Percentiles rank a stretch among this genome's conserved stretches.
phyloP scores from a whole-genome alignment of 2,888 invertebrate species.

The Pachymerium ferrugineum region DNA sequence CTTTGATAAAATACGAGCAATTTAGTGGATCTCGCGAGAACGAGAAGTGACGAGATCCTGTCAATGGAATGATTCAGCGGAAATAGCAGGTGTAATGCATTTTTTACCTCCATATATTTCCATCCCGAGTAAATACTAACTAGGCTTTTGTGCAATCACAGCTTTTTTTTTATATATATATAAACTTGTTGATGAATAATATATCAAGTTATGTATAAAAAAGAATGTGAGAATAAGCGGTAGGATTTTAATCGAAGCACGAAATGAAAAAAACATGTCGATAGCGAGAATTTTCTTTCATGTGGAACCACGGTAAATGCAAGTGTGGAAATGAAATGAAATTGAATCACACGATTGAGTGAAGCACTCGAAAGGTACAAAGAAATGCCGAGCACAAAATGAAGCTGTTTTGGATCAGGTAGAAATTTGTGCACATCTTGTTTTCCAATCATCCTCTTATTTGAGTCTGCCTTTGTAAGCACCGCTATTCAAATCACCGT shows the following conservation, averaged over 20 bases:
- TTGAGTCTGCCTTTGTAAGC: neutral
- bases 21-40: no score
- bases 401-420: neutral
- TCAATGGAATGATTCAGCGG: no score
- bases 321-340: neutral
- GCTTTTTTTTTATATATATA: no score
- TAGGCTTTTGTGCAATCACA: no score
- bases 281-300: neutral
- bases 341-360: neutral
- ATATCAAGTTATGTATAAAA: no score
- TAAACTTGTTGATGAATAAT: no score
- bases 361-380: neutral
- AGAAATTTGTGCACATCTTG: neutral
- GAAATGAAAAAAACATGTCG: neutral
- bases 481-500: neutral
- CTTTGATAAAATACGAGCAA: no score
- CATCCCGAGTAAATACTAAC: no score
- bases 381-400: neutral
- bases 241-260: neutral
- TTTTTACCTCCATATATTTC: no score
- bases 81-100: no score
- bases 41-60: no score
- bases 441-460: neutral
- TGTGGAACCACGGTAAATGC: neutral
- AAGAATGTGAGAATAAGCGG: no score